Evolutionary conservation across 2,797 vertebrate species (phyloP).

Genomic region (Ctenosaura bakeri): DNA sequence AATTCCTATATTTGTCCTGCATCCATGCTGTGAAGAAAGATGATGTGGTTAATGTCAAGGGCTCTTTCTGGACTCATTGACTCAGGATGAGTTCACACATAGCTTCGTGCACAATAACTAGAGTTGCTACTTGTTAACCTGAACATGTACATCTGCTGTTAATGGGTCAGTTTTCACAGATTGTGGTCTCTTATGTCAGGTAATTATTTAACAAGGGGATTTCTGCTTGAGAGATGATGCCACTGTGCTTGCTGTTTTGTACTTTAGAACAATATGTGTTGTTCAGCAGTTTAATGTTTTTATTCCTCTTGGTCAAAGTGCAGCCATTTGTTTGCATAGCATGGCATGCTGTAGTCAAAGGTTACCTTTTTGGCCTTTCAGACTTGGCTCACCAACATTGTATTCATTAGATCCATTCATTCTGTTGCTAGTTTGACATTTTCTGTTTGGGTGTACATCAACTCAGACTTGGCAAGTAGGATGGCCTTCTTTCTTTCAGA

Average conservation of each 20-base stretch:
- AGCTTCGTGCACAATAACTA: background rate
- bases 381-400: background rate
- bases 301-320: background rate
- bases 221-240: background rate
- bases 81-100: background rate
- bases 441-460: slow-evolving; percentile 2
- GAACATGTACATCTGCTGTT: background rate
- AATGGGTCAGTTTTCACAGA: background rate
- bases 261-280: background rate
- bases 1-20: background rate
- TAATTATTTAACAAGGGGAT: slow-evolving; percentile 1
- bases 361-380: slow-evolving; percentile 5
- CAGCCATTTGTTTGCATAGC: background rate
- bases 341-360: background rate
- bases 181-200: slow-evolving; percentile 5
- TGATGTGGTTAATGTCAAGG: background rate
- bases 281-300: background rate
- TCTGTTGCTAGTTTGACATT: background rate
- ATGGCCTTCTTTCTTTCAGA: slow-evolving; percentile 1
- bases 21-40: slow-evolving; percentile 35
- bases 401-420: background rate
- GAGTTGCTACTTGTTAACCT: background rate
- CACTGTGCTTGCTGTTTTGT: background rate
- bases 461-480: background rate
- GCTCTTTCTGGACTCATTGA: slow-evolving; percentile 14